Evolutionary conservation across 2,113 vertebrate genomes (phyloP).

Genomic region (Pollimyrus isidori): DNA sequence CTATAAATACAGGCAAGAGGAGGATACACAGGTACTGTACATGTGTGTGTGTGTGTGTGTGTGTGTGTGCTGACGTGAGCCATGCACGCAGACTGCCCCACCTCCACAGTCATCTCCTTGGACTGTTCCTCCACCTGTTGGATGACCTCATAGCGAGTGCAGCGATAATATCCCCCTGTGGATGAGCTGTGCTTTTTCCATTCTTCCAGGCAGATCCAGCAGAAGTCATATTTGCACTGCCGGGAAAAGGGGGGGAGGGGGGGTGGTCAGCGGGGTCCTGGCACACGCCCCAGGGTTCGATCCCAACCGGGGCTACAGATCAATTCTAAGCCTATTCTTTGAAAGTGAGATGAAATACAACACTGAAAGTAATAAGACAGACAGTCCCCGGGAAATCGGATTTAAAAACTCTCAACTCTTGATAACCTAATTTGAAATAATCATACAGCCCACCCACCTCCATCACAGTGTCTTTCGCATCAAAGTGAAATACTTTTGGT

Average conservation of each 20-base stretch:
- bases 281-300: not conserved
- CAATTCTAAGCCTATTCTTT: not conserved
- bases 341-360: not conserved
- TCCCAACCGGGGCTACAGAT: not conserved
- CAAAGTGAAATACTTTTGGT: not conserved
- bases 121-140: constrained; percentile 95
- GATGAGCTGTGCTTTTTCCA: constrained; percentile 99
- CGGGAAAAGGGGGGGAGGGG: constrained; percentile 16
- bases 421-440: not conserved
- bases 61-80: not conserved
- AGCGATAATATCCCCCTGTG: constrained; percentile 95
- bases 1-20: not conserved
- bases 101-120: constrained; percentile 97
- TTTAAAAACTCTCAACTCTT: not conserved
- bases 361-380: not conserved
- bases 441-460: not conserved
- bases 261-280: no score
- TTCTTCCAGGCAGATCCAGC: constrained; percentile 98
- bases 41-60: not conserved
- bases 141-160: constrained; percentile 94
- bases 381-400: not conserved
- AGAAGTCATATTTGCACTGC: constrained; percentile 97
- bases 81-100: constrained; percentile 37
- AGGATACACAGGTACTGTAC: no score
- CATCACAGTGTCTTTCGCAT: not conserved